Evolutionary conservation across 2,888 invertebrate species (phyloP).

Genomic region (Dione vanillae): DNA sequence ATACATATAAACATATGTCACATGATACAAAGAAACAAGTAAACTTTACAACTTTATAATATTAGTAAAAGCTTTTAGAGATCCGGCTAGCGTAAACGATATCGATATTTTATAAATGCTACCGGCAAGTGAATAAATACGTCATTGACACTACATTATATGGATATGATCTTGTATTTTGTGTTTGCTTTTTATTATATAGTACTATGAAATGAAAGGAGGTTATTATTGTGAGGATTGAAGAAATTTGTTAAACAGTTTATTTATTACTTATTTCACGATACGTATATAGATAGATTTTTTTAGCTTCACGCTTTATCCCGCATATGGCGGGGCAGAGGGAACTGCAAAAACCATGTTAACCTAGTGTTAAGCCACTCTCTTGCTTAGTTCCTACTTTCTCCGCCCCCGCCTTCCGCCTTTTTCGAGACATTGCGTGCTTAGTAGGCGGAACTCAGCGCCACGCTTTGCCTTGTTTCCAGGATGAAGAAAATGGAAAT

Average conservation of each 20-base stretch:
- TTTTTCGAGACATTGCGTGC: no score
- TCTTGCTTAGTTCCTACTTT: no score
- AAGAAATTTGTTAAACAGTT: neutral
- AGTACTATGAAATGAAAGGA: neutral
- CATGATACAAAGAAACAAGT: neutral
- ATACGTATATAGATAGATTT: no score
- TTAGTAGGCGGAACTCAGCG: no score
- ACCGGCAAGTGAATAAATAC: neutral
- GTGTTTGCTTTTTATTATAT: neutral
- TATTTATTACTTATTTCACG: no score
- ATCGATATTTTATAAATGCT: neutral
- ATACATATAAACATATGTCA: neutral
- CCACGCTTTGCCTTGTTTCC: no score
- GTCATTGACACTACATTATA: neutral
- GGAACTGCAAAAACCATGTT: no score
- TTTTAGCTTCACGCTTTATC: no score
- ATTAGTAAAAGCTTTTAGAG: constrained; percentile 1
- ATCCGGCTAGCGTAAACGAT: neutral
- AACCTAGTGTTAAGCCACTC: no score
- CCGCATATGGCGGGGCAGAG: no score
- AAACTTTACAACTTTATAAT: neutral
- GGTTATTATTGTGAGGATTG: neutral
- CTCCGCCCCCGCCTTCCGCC: no score
- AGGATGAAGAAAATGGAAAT: no score
- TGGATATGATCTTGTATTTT: neutral